Percentiles rank a stretch among this genome's conserved stretches.
phyloP scores from a whole-genome alignment of 2,113 vertebrate species.

The Charina bottae region DNA sequence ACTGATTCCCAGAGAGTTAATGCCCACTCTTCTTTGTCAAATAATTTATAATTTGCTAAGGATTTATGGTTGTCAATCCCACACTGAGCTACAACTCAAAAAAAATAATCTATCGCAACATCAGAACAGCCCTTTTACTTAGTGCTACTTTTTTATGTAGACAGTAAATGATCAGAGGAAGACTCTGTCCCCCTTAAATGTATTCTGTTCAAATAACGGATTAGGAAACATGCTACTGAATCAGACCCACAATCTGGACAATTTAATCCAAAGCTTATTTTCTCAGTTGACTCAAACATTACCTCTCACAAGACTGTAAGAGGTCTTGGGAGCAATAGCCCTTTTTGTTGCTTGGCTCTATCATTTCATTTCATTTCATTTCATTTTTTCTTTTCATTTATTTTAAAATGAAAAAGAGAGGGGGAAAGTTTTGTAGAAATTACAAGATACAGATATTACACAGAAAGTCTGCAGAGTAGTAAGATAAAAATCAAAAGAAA shows the following conservation, averaged over 20 bases:
- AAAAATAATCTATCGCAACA: constrained; percentile 26
- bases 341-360: background rate
- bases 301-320: background rate
- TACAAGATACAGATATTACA: background rate
- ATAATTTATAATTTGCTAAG: constrained; percentile 41
- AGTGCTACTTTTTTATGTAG: background rate
- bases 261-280: background rate
- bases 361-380: background rate
- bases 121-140: background rate
- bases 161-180: background rate
- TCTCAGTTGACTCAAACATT: background rate
- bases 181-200: background rate
- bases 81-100: fast-evolving
- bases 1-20: constrained; percentile 52
- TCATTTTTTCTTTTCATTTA: background rate
- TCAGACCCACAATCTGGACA: background rate
- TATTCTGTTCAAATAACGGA: background rate
- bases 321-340: background rate
- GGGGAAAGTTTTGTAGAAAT: background rate
- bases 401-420: background rate
- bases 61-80: constrained; percentile 29
- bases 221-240: background rate
- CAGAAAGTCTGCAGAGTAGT: background rate
- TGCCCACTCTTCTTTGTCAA: constrained; percentile 43
- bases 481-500: background rate